Evolutionary conservation across 2,888 invertebrate genomes (phyloP).

Genomic region (Aricia artaxerxes): DNA sequence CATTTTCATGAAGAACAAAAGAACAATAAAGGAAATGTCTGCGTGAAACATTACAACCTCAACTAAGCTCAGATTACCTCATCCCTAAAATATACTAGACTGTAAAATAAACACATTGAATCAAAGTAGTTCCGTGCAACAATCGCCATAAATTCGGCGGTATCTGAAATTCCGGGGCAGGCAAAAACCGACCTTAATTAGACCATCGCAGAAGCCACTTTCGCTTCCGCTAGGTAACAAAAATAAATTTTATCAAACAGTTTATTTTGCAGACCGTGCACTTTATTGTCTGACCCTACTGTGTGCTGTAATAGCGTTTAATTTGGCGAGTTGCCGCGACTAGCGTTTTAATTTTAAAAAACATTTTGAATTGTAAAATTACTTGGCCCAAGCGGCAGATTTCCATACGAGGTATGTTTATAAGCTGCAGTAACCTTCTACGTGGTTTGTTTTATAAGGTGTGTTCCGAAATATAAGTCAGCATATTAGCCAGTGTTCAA

Average conservation of each 20-base stretch:
- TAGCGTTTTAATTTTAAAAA: slow-evolving; percentile 24
- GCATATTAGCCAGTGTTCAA: no score
- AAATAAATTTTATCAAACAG: slow-evolving; percentile 24
- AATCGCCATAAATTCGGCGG: slow-evolving; percentile 1
- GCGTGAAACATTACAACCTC: background rate
- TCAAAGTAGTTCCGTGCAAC: slow-evolving; percentile 32
- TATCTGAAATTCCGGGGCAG: background rate
- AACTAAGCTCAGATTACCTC: background rate
- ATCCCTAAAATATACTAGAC: slow-evolving; percentile 10
- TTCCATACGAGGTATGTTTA: background rate
- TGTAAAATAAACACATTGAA: slow-evolving; percentile 34
- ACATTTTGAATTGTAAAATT: slow-evolving; percentile 18
- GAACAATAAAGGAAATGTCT: background rate
- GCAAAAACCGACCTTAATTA: background rate
- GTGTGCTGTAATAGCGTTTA: slow-evolving; percentile 17
- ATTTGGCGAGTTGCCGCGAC: slow-evolving; percentile 16
- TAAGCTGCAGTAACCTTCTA: background rate
- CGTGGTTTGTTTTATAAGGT: background rate
- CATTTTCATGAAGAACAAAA: background rate
- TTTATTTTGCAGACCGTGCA: slow-evolving; percentile 26
- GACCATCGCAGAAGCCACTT: background rate
- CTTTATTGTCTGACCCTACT: slow-evolving; percentile 11
- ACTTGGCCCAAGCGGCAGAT: background rate
- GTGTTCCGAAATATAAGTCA: background rate
- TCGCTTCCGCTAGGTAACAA: background rate